phyloP scores from a whole-genome alignment of 2,888 invertebrate genomes.

The Luperina testacea region DNA sequence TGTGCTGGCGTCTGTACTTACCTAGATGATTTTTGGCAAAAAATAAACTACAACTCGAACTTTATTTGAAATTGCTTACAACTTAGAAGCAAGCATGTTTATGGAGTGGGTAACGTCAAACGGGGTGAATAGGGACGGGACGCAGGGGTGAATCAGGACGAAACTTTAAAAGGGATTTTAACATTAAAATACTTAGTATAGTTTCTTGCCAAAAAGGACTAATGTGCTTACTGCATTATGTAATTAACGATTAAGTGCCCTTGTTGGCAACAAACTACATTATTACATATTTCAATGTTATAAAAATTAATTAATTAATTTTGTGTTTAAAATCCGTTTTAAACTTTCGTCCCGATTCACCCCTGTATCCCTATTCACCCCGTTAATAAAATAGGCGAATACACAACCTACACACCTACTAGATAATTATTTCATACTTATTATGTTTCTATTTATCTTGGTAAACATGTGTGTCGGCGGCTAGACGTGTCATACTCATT shows the following conservation, averaged over 20 bases:
- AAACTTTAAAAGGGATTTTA: neutral
- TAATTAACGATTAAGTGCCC: neutral
- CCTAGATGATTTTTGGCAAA: constrained; percentile 33
- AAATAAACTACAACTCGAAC: constrained; percentile 11
- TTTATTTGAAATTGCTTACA: constrained; percentile 6
- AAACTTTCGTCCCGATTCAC: neutral
- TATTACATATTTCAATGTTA: neutral
- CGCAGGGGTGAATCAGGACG: neutral
- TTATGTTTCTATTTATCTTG: neutral
- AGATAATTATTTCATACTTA: neutral
- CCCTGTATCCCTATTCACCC: neutral
- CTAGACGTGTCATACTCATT: constrained; percentile 15
- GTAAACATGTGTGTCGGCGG: neutral
- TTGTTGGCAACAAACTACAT: neutral
- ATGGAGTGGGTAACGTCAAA: neutral
- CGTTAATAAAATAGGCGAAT: neutral
- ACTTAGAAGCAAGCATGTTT: neutral
- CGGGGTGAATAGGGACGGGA: too few species aligned
- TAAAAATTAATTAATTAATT: too few species aligned
- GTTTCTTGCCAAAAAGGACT: neutral
- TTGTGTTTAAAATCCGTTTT: neutral
- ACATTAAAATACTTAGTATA: neutral
- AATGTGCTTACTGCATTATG: neutral
- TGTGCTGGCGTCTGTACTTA: neutral
- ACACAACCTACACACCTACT: neutral